Evolutionary conservation across 1,140 invertebrate genomes (phyloP), one percentile per base, ranked within the genome.

Genomic region (Aricia agestis): DNA sequence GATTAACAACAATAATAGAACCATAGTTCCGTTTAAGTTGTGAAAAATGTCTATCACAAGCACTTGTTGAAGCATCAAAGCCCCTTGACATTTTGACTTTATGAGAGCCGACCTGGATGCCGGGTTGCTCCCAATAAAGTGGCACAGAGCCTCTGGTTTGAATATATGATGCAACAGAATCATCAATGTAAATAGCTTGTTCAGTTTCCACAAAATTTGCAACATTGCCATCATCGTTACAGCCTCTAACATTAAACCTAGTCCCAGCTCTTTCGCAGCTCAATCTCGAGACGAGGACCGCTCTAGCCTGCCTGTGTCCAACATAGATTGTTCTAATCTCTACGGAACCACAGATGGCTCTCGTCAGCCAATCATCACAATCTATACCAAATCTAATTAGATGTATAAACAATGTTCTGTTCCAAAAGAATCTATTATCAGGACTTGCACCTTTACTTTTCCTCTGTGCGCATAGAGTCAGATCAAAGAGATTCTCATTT

Each of bases 141-240:
- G 98, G 98, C 7, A 99, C 98, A 0, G 98, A 99, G 0, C 99
- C 99, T 78, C 99, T 94, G 0, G 97, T 99, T 89, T 97, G 97
- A 6, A 98, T 86, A 83, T 96, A 97, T 11, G 96, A 97, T 5
- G 95, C 94, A 1, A 97, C 93, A 82, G 97, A 96, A 79, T 97
- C 95, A 85, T 99, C 98, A 76, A 99, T 93, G 83, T 95, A 98
- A 73, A 98, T 97, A 0, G 97, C 95, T 93, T 99, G 99, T 92
- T 99, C 99, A 0, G 98, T 99, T 94, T 99, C 99, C 10, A 99
- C 98, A 94, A 99, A 99, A 93, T 99, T 99, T 2, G 99, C 99
- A 45, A 99, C 99, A 93, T 99, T 97, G 0, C 99, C 99, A 89
- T 99, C 97, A 93, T 99, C 99, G 92, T 99, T 99, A 52, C 96